Base-by-base conservation (phyloP, 2,888 invertebrate genomes). In the Neocrepidodera transversa region DNA sequence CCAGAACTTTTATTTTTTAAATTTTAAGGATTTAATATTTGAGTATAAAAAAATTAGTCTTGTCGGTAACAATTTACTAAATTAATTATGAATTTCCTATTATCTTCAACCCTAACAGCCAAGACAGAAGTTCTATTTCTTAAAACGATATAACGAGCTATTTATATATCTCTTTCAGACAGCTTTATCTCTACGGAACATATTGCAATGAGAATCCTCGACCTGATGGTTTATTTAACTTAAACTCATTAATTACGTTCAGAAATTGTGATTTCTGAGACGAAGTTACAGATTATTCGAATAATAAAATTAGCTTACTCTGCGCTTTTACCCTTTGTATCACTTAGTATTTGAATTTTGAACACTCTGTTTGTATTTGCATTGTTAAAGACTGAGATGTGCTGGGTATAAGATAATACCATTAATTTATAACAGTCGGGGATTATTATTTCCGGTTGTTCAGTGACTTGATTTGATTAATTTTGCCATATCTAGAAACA, bases 181-280 rank as follows among this genome's bases (percentile, higher is more conserved):
- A 48, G 47, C 42, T 49, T 32, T 56, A 32, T 35, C 48, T 40
- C 49, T 32, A 38, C 17, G 11, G 8, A 36, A 40, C 42, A 56
- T 30, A 56, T 56, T 56, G 32, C 40, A 26, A 40, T 49, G 49
- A 20, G 47, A 38, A 38, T 48, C 48, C 26, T 40, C 8, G 28
- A 48, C 40, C 48, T 18, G 40, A 48, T 28, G 55, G 28, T 55
- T 55, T 49, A 47, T 49, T 49, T 32, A 40, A 40, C n/a, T 20
- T 40, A 56, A 40, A 40, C 11, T 40, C 55, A 56, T 56, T 56
- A 49, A 56, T 56, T 56, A 56, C 40, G 48, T 47, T 48, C 20
- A 48, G 48, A 48, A 48, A 23, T 43, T 43, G 43, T 13, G n/a
- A 43, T n/a, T 18, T 48, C 13, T 17, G 20, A 32, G 20, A 35